phyloP scores from a whole-genome alignment of 2,113 vertebrate genomes.

The Asarcornis scutulata region DNA sequence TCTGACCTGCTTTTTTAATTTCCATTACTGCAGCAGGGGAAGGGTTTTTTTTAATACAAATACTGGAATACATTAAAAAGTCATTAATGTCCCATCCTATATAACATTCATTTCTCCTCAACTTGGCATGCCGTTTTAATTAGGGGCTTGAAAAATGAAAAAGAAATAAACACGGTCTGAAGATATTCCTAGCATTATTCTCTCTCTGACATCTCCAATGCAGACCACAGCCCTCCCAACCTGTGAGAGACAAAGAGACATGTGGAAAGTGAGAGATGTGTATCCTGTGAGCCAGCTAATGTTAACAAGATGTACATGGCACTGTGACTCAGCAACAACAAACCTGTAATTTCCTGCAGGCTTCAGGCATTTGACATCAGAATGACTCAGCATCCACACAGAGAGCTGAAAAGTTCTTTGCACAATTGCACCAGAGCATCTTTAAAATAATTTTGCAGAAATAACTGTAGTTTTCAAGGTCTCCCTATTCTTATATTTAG shows the following conservation, averaged over 20 bases:
- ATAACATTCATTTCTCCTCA: background rate
- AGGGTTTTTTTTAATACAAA: background rate
- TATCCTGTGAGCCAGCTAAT: background rate
- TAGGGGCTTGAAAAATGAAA: background rate
- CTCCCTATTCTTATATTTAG: background rate
- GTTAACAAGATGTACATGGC: background rate
- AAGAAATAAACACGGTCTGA: background rate
- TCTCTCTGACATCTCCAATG: background rate
- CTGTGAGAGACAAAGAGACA: background rate
- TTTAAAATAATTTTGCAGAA: background rate
- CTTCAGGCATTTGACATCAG: conserved; percentile 6
- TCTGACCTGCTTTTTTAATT: background rate
- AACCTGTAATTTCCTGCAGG: conserved; percentile 9
- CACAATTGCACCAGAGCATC: background rate
- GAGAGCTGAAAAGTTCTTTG: background rate
- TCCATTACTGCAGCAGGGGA: background rate
- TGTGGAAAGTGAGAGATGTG: accelerated
- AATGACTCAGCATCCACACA: conserved; percentile 39
- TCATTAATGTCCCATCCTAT: background rate
- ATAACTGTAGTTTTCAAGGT: background rate
- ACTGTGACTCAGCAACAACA: conserved; percentile 42
- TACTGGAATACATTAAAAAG: background rate
- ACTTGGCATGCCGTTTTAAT: background rate
- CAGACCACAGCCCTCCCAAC: background rate
- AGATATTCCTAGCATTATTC: background rate